A percentile compares a stretch with the other conserved stretches of the same genome.
phyloP scores from a whole-genome alignment of 2,797 vertebrate species.

The Coendou prehensilis region DNA sequence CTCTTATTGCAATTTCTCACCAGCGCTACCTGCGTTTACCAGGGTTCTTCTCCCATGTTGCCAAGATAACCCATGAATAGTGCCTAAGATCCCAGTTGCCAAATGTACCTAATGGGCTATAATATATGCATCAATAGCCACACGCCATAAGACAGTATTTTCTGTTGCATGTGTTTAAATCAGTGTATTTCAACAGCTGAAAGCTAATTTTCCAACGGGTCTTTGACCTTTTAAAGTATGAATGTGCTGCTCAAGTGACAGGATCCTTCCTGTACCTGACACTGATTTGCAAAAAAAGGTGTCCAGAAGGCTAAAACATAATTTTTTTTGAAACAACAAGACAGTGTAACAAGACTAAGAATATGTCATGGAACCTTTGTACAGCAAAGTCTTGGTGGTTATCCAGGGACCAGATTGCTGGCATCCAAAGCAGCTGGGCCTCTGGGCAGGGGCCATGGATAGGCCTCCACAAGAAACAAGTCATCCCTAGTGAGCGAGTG shows the following conservation, averaged over 20 bases:
- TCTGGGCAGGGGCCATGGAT: background rate
- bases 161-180: constrained; percentile 70
- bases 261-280: constrained; percentile 72
- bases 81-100: constrained; percentile 28
- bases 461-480: background rate
- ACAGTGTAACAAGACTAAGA: constrained; percentile 50
- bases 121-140: constrained; percentile 33
- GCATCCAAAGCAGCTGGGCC: background rate
- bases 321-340: constrained; percentile 80
- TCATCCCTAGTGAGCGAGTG: background rate
- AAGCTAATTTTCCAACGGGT: constrained; percentile 72
- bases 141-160: background rate
- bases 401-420: background rate
- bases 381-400: constrained; percentile 11
- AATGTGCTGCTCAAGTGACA: constrained; percentile 76
- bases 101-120: constrained; percentile 52
- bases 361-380: constrained; percentile 58
- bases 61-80: background rate
- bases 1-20: background rate
- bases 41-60: background rate
- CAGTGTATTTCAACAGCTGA: constrained; percentile 57
- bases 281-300: constrained; percentile 82
- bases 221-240: constrained; percentile 83
- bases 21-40: constrained; percentile 26
- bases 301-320: constrained; percentile 73